Base-by-base conservation (phyloP, 2,888 invertebrate genomes). In the Kryphioiulus occultus region DNA sequence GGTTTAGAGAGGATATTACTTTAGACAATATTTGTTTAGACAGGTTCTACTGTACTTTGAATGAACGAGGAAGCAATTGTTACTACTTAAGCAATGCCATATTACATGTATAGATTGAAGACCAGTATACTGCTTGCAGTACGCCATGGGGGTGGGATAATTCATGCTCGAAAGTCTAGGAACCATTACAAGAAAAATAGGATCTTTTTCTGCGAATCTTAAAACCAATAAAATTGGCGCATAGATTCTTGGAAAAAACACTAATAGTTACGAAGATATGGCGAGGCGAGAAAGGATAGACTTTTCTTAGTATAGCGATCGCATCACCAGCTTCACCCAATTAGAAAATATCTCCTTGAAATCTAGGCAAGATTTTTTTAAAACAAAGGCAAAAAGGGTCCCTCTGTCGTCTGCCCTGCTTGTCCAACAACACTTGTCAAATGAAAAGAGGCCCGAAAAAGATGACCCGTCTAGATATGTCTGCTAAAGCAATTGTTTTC, bases 401-500 rank as follows among this genome's bases (percentile, higher is more conserved):
- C 78, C 78, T 78, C 78, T 30, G 22, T 78, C 78, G 78, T 26
- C 78, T 30, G 78, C 26, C 78, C 22, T n/a, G 78, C 78, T 78
- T 30, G 30, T 78, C 78, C 78, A 78, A 78, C 78, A 78, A 78
- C 78, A 78, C 78, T 78, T 78, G 78, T 78, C 78, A 78, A 15
- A 30, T 30, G 59, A 78, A 78, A 78, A 9, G 78, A 12, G 78
- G 78, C 78, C 26, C 26, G 26, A 26, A 78, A 78, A 78, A 78
- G 78, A 78, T 78, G 78, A 78, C 78, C 78, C 78, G 78, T 26
- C 78, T 30, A 78, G 78, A 78, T 78, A 78, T 78, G 30, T 78
- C 78, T 78, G 78, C 30, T 78, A 78, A 78, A 78, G 78, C 26
- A 78, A 78, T 78, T 78, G 78, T 78, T 78, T 78, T 22, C 78